phyloP scores from a whole-genome alignment of 1,140 invertebrate species.

The Mactra quadrangularis region DNA sequence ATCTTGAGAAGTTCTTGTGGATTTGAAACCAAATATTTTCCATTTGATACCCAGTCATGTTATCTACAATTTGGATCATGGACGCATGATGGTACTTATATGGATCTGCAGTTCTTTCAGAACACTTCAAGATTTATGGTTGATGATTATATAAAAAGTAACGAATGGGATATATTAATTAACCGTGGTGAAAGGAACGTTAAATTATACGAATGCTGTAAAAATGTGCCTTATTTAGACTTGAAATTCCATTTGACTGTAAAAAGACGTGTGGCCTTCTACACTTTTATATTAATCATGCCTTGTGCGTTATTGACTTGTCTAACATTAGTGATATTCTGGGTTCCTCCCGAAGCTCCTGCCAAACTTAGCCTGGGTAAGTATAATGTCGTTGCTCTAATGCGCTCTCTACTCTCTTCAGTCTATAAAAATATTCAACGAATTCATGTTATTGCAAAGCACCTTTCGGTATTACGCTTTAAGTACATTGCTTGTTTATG shows the following conservation, averaged over 20 bases:
- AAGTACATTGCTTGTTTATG: no score
- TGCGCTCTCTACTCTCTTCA: no score
- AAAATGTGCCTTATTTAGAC: slow-evolving; percentile 82
- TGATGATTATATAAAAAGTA: slow-evolving; percentile 82
- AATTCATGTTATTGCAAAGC: no score
- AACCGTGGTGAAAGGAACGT: slow-evolving; percentile 77
- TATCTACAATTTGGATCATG: slow-evolving; percentile 83
- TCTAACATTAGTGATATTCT: slow-evolving; percentile 83
- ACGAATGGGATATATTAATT: slow-evolving; percentile 83
- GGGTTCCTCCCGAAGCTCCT: slow-evolving; percentile 84
- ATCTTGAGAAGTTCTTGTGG: slow-evolving; percentile 98
- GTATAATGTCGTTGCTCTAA: slow-evolving; percentile 32
- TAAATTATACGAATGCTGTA: slow-evolving; percentile 82
- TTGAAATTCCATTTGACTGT: slow-evolving; percentile 81
- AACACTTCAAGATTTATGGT: slow-evolving; percentile 79
- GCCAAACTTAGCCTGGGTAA: slow-evolving; percentile 84
- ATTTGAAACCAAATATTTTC: slow-evolving; percentile 86
- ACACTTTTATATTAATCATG: slow-evolving; percentile 83
- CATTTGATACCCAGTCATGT: slow-evolving; percentile 83
- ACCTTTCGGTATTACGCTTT: no score
- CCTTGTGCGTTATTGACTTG: slow-evolving; percentile 83
- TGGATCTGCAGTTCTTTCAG: slow-evolving; percentile 80
- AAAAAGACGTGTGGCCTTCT: slow-evolving; percentile 82
- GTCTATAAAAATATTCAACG: no score
- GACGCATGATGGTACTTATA: slow-evolving; percentile 83